phyloP scores from a whole-genome alignment of 2,797 vertebrate genomes.

The Fistularia tabacaria region DNA sequence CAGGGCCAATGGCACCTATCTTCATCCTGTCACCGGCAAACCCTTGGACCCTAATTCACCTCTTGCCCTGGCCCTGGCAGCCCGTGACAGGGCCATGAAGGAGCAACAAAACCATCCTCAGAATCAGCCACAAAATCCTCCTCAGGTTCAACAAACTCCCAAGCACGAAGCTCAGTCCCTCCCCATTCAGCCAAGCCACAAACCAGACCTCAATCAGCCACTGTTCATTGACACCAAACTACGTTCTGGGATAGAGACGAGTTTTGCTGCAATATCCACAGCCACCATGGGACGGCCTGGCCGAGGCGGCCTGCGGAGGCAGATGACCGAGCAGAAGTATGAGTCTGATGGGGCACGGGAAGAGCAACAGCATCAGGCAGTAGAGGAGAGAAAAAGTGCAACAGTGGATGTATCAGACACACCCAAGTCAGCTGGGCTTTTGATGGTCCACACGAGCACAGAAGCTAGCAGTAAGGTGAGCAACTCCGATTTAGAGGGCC shows the following conservation, averaged over 20 bases:
- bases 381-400: slow-evolving; percentile 84
- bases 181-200: slow-evolving; percentile 70
- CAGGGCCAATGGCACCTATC: slow-evolving; percentile 76
- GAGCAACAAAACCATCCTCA: slow-evolving; percentile 86
- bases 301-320: slow-evolving; percentile 80
- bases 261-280: slow-evolving; percentile 75
- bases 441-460: slow-evolving; percentile 92
- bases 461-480: slow-evolving; percentile 60
- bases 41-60: slow-evolving; percentile 90
- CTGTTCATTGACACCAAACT: slow-evolving; percentile 96
- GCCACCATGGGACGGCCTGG: slow-evolving; percentile 76
- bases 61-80: slow-evolving; percentile 88
- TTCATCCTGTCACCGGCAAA: slow-evolving; percentile 90
- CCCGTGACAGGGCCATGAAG: slow-evolving; percentile 90
- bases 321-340: slow-evolving; percentile 88
- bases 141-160: slow-evolving; percentile 63
- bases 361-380: slow-evolving; percentile 64
- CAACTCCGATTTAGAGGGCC: slow-evolving; percentile 65
- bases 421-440: slow-evolving; percentile 84
- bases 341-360: slow-evolving; percentile 77
- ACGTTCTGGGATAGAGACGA: slow-evolving; percentile 82
- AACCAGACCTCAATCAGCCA: slow-evolving; percentile 93
- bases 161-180: slow-evolving; percentile 68
- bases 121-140: slow-evolving; percentile 67
- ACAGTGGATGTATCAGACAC: slow-evolving; percentile 80